Base-by-base conservation (phyloP, 2,888 invertebrate species). In the Cactoblastis cactorum region DNA sequence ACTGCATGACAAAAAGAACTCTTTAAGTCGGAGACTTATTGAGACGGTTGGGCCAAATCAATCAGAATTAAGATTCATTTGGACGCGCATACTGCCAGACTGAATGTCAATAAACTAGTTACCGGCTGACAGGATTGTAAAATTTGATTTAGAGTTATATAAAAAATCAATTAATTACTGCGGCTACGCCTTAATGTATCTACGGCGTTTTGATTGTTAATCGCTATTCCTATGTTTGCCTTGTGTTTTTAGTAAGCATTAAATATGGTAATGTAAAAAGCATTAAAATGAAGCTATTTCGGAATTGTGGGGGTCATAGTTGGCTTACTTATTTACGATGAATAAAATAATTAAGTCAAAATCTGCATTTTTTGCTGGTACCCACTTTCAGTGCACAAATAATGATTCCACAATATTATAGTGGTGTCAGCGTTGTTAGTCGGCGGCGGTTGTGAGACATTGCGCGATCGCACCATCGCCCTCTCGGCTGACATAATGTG, bases 101-200 rank as follows among this genome's bases (percentile, higher is more conserved):
- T 68, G 77, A 78, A 80, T 82, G 66, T 67, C 74, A 80, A 79
- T 80, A 79, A 74, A 75, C 71, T 63, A 72, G 74, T 69, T 67
- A 61, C 52, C 52, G 58, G 62, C 58, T 58, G 62, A 59, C 58
- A 50, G 55, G 53, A 62, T 56, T 56, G 54, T 57, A 56, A 58
- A 61, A 61, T 65, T 70, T 73, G 67, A 75, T 75, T 75, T 72
- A 73, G 62, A 67, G 65, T 62, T 62, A 61, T 64, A 61, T 61
- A 63, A 63, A 62, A 58, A 70, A n/a, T n/a, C 67, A 67, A 72
- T 76, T 71, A 72, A 75, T 74, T 59, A 59, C 48, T 57, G 61
- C 8, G 22, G 24, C 41, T 17, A 65, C 56, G 58, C 55, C 64
- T 24, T 71, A 71, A 67, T n/a, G n/a, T n/a, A 58, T 49, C 52